Conservation (phyloP, 2,888 invertebrate species). For the Rhagophthalmus giganteus region DNA sequence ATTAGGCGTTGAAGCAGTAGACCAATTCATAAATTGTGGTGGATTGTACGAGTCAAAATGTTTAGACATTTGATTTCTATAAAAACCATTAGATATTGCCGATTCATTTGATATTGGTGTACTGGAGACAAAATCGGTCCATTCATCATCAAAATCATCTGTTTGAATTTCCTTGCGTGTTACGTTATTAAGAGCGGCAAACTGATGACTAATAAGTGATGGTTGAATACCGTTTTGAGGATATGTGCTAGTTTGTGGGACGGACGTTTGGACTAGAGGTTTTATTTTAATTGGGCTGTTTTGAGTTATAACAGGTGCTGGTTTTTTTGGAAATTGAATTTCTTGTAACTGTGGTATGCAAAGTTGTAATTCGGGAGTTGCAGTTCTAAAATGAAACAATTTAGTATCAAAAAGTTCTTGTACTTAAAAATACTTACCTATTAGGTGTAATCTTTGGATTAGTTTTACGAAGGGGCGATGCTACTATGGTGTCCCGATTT, state of each 20-base stretch:
- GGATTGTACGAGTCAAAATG: slow-evolving; percentile 22
- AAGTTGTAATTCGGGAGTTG: slow-evolving; percentile 47
- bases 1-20: slow-evolving; percentile 38
- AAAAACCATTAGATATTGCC: slow-evolving; percentile 13
- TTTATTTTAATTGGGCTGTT: slow-evolving; percentile 37
- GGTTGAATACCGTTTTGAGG: slow-evolving; percentile 39
- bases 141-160: slow-evolving; percentile 54
- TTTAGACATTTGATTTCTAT: slow-evolving; percentile 11
- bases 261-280: slow-evolving; percentile 27
- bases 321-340: slow-evolving; percentile 49
- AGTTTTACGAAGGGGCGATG: not conserved
- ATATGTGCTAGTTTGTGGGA: slow-evolving; percentile 15
- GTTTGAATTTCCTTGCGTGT: slow-evolving; percentile 1
- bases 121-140: slow-evolving; percentile 63
- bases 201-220: slow-evolving; percentile 49
- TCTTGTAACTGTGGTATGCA: slow-evolving; percentile 50
- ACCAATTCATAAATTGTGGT: slow-evolving; percentile 31
- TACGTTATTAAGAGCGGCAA: slow-evolving; percentile 15
- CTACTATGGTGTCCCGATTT: too few relatives aligned
- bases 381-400: slow-evolving; percentile 4
- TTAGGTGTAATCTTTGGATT: slow-evolving; percentile 2
- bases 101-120: slow-evolving; percentile 40
- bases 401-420: not conserved
- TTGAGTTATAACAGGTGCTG: slow-evolving; percentile 51
- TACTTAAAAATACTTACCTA: slow-evolving; percentile 19